Evolutionary conservation across 2,888 invertebrate genomes (phyloP).

Genomic region (Microctonus hyperodae): DNA sequence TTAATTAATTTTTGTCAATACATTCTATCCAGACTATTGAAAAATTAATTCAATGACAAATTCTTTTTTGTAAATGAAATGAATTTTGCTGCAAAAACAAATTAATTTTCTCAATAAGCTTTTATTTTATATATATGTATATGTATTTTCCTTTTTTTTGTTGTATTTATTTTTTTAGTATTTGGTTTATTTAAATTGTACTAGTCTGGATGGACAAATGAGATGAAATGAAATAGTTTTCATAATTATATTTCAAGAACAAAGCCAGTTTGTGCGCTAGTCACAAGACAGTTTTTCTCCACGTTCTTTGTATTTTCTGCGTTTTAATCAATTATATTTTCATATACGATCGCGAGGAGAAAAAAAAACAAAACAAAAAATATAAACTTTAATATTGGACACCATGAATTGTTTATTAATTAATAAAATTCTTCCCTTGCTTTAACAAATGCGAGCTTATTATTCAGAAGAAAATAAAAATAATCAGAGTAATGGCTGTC

Average conservation of each 20-base stretch:
- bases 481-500: neutral
- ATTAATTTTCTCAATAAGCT: neutral
- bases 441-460: slow-evolving; percentile 27
- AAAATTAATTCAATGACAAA: neutral
- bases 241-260: slow-evolving; percentile 35
- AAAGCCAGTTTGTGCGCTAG: slow-evolving; percentile 49
- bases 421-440: neutral
- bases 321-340: slow-evolving; percentile 24
- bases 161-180: slow-evolving; percentile 35
- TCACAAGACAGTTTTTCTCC: slow-evolving; percentile 42
- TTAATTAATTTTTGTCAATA: slow-evolving; percentile 11
- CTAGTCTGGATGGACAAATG: slow-evolving; percentile 16
- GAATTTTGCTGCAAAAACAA: neutral
- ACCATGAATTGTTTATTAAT: neutral
- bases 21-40: slow-evolving; percentile 13
- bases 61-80: neutral
- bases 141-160: slow-evolving; percentile 23
- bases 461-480: slow-evolving; percentile 22
- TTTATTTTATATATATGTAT: slow-evolving; percentile 4
- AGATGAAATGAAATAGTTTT: slow-evolving; percentile 19
- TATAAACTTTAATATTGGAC: neutral
- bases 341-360: neutral
- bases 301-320: slow-evolving; percentile 30
- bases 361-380: slow-evolving; percentile 1
- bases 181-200: slow-evolving; percentile 6